These are phyloP conservation scores for Melinaea menophilus DNA, from an alignment of 2,888 invertebrate genomes.

Conservation along the genomic window DNA sequence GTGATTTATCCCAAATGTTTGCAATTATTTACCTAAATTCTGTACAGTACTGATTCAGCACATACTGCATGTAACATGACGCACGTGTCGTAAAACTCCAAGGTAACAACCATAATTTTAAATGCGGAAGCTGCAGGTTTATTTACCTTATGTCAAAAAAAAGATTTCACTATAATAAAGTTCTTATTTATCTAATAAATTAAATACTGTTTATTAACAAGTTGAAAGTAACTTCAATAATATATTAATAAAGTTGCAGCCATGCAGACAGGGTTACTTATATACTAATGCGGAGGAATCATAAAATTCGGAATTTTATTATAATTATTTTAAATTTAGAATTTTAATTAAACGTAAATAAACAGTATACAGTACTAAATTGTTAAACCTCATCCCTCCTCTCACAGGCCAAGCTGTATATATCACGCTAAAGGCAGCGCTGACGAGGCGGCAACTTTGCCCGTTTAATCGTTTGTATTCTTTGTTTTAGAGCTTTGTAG, in stretches of 20 bases:
- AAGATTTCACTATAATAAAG: neutral
- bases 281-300: neutral
- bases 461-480: constrained; percentile 39
- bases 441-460: constrained; percentile 36
- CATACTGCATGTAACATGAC: constrained; percentile 19
- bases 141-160: neutral
- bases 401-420: constrained; percentile 26
- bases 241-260: no score
- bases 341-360: neutral
- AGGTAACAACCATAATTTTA: neutral
- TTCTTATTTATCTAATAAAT: neutral
- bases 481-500: constrained; percentile 30
- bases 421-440: constrained; percentile 29
- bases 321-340: no score
- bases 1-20: constrained; percentile 11
- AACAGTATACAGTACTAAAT: neutral
- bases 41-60: constrained; percentile 24
- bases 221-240: no score
- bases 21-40: constrained; percentile 22
- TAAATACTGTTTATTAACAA: neutral
- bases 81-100: constrained; percentile 20
- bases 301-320: neutral
- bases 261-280: no score
- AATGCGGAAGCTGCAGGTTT: constrained; percentile 1
- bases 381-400: constrained; percentile 8